Evolutionary conservation across 2,113 vertebrate species (phyloP).

Genomic region (Progne subis): DNA sequence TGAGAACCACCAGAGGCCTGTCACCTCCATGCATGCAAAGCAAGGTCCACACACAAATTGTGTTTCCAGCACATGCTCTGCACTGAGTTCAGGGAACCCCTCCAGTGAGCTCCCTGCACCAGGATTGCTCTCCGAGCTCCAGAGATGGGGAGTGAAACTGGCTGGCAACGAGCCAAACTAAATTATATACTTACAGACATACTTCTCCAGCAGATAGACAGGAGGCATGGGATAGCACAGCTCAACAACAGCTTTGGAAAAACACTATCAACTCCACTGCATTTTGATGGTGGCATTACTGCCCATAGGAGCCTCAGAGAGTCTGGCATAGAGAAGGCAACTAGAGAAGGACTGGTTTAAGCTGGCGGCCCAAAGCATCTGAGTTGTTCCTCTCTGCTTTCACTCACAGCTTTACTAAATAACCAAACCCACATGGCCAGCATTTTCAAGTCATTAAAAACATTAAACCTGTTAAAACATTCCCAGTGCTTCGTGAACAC

Average conservation of each 20-base stretch:
- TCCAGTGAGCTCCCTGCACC: neutral
- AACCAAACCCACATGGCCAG: neutral
- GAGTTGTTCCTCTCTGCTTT: neutral
- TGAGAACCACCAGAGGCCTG: neutral
- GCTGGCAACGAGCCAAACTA: neutral
- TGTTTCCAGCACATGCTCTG: neutral
- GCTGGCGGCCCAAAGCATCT: neutral
- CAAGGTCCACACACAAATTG: neutral
- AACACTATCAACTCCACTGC: neutral
- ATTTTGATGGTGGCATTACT: neutral
- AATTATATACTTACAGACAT: neutral
- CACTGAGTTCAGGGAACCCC: rapidly evolving
- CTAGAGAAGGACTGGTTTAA: neutral
- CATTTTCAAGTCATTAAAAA: neutral
- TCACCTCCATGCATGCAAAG: neutral
- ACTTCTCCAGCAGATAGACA: neutral
- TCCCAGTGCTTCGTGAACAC: neutral
- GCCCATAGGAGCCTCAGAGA: neutral
- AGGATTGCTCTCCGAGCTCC: neutral
- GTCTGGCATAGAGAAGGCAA: neutral
- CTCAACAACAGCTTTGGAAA: neutral
- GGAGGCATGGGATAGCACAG: neutral
- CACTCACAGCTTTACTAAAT: neutral
- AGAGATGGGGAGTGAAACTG: neutral
- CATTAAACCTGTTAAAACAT: neutral